Base-by-base conservation (phyloP, 2,797 vertebrate genomes). In the Chaenodraco wilsoni region DNA sequence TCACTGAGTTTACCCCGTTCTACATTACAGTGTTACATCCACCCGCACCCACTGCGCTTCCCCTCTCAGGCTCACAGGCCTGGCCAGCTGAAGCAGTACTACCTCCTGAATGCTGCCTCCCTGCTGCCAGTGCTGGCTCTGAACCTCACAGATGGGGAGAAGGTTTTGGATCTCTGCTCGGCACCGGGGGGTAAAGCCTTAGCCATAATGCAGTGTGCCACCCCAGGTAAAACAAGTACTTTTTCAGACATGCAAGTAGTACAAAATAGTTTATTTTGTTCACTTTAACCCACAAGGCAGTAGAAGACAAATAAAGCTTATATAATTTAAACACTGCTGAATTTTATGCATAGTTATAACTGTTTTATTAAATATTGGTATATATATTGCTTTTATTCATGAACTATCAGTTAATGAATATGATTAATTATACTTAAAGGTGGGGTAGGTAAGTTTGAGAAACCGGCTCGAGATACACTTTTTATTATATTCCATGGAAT, bases 111-210 rank as follows among this genome's bases (percentile, higher is more conserved):
- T 8, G 97, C 97, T 13, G 96, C 97, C 13, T 99, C 98, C 0
- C 76, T 99, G 79, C 94, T 99, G 31, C 96, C 97, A 0, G 97
- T 98, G 41, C 84, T 99, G 87, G 96, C 97, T 8, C 83, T 99
- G 64, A 95, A 95, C 70, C 87, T 97, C 71, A 83, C 58, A 73
- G 91, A 96, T 65, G 96, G 96, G 17, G 97, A 99, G n/a, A 87
- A 81, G 0, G 91, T 98, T 90, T 87, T 99, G 93, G 98, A 99
- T 89, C 90, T 99, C 78, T 99, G 98, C 83, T 95, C 98, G 49
- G 97, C 97, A 13, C 98, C 98, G 2, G 98, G 98, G 49, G 98
- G 98, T 3, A 99, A 99, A 94, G 95, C 96, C 1, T 21, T 99
- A 15, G 95, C 95, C 41, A 67, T 97, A 41, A 88, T 98, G 82